Evolutionary conservation across 2,888 invertebrate genomes (phyloP).

Genomic region (Meta bourneti): DNA sequence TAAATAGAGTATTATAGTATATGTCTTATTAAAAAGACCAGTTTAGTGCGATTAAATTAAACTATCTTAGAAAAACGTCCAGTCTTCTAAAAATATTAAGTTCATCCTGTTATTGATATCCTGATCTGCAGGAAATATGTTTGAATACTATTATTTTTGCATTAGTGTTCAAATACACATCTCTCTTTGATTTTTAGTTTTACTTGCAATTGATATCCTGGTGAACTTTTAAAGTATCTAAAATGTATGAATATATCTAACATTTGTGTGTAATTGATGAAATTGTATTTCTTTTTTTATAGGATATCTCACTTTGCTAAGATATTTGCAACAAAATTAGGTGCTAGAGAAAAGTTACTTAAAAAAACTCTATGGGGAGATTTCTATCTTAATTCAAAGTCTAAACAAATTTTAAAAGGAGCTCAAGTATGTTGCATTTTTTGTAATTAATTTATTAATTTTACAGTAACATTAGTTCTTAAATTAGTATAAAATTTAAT

Average conservation of each 20-base stretch:
- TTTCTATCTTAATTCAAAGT: slow-evolving; percentile 91
- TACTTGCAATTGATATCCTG: too few species aligned
- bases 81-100: too few species aligned
- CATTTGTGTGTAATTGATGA: neutral
- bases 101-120: neutral
- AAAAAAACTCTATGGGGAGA: slow-evolving; percentile 95
- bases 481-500: too few species aligned
- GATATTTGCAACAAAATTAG: slow-evolving; percentile 88
- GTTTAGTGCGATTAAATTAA: neutral
- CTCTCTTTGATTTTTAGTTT: too few species aligned
- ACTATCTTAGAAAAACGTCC: neutral
- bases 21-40: neutral
- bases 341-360: slow-evolving; percentile 87
- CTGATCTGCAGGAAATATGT: neutral
- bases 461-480: too few species aligned
- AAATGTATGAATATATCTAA: neutral
- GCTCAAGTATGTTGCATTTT: slow-evolving; percentile 85
- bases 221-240: too few species aligned
- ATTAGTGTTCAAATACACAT: too few species aligned
- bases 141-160: neutral
- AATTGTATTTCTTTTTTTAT: slow-evolving; percentile 78
- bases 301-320: slow-evolving; percentile 90
- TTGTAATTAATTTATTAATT: neutral
- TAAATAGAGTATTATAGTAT: neutral
- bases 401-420: slow-evolving; percentile 90